A percentile compares a stretch with the other conserved stretches of the same genome.
Evolutionary conservation across 2,888 invertebrate genomes (phyloP).

Genomic region (Cephus nigrinus): DNA sequence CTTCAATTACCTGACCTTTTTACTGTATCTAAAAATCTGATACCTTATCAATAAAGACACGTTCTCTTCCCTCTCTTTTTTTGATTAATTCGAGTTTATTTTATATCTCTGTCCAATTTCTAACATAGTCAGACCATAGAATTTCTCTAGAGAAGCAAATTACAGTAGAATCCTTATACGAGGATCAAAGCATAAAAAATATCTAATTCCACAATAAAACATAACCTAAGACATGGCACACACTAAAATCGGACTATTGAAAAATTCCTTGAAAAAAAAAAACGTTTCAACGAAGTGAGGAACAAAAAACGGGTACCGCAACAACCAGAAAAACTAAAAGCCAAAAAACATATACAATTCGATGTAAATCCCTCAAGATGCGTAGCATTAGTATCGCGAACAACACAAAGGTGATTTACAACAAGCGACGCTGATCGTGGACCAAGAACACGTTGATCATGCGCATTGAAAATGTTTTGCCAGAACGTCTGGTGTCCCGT

Average conservation of each 20-base stretch:
- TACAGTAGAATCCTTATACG: not conserved
- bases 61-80: not conserved
- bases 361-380: not conserved
- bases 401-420: not conserved
- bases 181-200: not conserved
- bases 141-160: not conserved
- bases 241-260: not conserved
- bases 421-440: not conserved
- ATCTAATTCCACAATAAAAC: not conserved
- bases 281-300: not conserved
- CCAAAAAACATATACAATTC: not conserved
- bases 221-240: not conserved
- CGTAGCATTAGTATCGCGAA: not conserved
- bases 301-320: not conserved
- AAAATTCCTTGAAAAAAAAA: not conserved
- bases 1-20: not conserved
- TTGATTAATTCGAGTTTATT: not conserved
- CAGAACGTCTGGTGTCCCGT: constrained; percentile 26
- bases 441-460: not conserved
- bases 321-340: not conserved
- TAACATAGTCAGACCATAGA: not conserved
- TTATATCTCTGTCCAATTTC: not conserved
- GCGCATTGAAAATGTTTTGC: constrained; percentile 4
- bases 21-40: not conserved
- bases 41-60: not conserved